Base-by-base conservation (phyloP, 2,797 vertebrate genomes). In the Sebastes steindachneri region DNA sequence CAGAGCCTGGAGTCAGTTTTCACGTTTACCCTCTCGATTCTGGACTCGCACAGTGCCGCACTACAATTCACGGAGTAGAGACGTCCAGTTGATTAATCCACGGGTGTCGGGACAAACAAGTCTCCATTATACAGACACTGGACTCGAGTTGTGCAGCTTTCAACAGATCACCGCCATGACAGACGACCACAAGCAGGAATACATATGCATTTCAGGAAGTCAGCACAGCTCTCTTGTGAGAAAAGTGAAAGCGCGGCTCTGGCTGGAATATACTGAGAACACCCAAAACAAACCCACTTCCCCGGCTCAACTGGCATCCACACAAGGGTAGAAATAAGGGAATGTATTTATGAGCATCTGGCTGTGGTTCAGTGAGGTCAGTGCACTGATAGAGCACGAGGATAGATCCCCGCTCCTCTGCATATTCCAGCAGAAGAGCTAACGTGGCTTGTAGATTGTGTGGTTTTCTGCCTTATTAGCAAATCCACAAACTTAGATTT, bases 241-340 rank as follows among this genome's bases (percentile, higher is more conserved):
- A 87, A 92, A 94, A 12, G 86, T 92, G 80, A 92, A 95, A 91
- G 88, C 70, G 26, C 73, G 54, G 86, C 74, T 86, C 90, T 89
- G 87, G 91, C 80, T 91, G 93, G 86, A 94, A 90, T 88, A 88
- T 84, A 84, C 80, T 31, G 86, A 92, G 90, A 93, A 94, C 93
- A 94, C 94, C 93, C 95, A 95, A 96, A 95, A 95, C 94, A 95
- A 96, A 95, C 95, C 95, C 84, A 86, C 89, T 92, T 91, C 88
- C 88, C 86, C 67, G 65, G 86, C 80, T 87, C 83, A 93, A 86
- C 92, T 96, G 95, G 95, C 93, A 93, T 86, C 82, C 72, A 87
- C 87, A 88, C 92, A 83, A 88, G 90, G 86, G 81, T 85, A 88
- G 88, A 94, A 95, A 96, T 93, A 95, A 96, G 86, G 94, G 93